Conservation (phyloP, 37 sponge, comb jelly and placozoan species). For the Eunapius fragilis region DNA sequence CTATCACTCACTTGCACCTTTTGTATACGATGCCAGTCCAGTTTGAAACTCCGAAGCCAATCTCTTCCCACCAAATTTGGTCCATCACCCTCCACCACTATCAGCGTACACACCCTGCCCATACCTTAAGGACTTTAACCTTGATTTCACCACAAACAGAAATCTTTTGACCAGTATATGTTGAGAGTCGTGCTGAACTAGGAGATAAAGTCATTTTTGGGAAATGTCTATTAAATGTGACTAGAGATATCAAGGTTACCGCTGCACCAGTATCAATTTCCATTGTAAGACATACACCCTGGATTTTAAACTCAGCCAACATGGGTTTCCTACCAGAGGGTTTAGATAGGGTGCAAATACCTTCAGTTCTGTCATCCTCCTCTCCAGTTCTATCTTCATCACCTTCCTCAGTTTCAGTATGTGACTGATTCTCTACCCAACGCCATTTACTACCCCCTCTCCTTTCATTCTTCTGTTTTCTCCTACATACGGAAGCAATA, state of each 20-base stretch:
- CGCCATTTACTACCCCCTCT: neutral
- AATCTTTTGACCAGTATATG: slow-evolving; percentile 2
- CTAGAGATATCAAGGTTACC: slow-evolving; percentile 14
- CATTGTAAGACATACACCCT: slow-evolving; percentile 9
- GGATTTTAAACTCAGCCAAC: neutral
- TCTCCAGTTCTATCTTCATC: neutral
- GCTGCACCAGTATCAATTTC: slow-evolving; percentile 41
- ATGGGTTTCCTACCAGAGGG: neutral
- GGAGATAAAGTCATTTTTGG: slow-evolving; percentile 9
- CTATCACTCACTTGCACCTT: neutral
- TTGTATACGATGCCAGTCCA: slow-evolving; percentile 34
- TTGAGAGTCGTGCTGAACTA: neutral
- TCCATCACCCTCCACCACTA: slow-evolving; percentile 32
- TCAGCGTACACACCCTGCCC: neutral
- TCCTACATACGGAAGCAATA: slow-evolving; percentile 17
- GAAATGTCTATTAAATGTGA: neutral
- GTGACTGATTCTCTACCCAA: neutral
- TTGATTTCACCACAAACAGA: slow-evolving; percentile 3
- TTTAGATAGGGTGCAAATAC: neutral
- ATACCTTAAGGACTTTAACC: slow-evolving; percentile 18
- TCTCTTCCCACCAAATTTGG: slow-evolving; percentile 31
- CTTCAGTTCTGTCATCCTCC: slow-evolving; percentile 10
- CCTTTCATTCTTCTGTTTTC: neutral
- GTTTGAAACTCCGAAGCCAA: slow-evolving; percentile 6
- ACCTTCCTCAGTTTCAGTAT: neutral